Evolutionary conservation across 92 coral and sea anemone species (phyloP).

Genomic region (Parazoanthus darwini): DNA sequence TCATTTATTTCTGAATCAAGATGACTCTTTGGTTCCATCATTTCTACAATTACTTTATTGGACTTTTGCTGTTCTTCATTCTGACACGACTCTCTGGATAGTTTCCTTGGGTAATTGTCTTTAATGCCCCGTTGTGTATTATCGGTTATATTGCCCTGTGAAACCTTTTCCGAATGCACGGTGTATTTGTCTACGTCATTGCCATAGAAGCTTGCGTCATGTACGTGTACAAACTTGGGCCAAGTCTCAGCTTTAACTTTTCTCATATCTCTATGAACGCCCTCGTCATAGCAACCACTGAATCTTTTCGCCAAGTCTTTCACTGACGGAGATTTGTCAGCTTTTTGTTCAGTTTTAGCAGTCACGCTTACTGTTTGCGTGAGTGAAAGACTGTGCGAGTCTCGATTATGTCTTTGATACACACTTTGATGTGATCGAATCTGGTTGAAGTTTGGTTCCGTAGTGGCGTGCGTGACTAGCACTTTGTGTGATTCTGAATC

Average conservation of each 20-base stretch:
- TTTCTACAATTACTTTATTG: conserved; percentile 3
- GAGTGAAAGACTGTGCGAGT: not conserved
- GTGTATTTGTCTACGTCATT: conserved; percentile 17
- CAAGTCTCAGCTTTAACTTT: conserved; percentile 74
- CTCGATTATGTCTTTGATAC: conserved; percentile 21
- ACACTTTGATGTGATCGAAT: not conserved
- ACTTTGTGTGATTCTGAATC: conserved; percentile 9
- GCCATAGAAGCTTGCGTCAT: conserved; percentile 34
- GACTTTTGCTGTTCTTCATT: conserved; percentile 19
- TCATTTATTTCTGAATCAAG: not conserved
- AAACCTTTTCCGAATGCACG: not conserved
- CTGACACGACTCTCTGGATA: not conserved
- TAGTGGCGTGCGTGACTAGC: conserved; percentile 4
- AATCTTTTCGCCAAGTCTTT: conserved; percentile 78
- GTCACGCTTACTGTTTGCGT: not conserved
- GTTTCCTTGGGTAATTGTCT: not conserved
- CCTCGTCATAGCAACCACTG: conserved; percentile 56
- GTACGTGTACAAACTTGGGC: conserved; percentile 65
- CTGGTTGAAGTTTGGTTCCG: not conserved
- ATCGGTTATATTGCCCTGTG: not conserved
- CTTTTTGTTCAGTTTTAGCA: conserved; percentile 34
- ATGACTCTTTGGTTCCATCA: not conserved
- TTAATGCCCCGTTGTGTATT: not conserved
- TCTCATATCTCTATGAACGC: conserved; percentile 55
- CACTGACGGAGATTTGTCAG: conserved; percentile 57